A percentile compares a stretch with the other conserved stretches of the same genome.
Conservation (phyloP, 2,888 invertebrate species). For the Eupithecia centaureata region DNA sequence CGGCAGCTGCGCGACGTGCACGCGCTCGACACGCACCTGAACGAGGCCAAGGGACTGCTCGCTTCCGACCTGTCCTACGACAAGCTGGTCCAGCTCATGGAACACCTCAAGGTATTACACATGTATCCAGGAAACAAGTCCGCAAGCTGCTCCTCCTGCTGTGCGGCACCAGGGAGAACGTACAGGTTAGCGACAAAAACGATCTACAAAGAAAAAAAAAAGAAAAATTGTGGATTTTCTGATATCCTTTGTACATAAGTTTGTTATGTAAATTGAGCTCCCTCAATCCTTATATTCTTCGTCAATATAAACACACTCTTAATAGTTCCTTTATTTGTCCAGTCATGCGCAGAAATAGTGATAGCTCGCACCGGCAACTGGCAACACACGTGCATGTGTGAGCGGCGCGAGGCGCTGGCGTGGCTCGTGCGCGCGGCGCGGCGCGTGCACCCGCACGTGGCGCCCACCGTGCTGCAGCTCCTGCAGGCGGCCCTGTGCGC, state of each 20-base stretch:
- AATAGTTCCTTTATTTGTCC: background rate
- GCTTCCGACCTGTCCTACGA: slow-evolving; percentile 90
- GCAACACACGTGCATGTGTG: slow-evolving; percentile 93
- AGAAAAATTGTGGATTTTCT: too few relatives aligned
- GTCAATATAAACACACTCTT: too few relatives aligned
- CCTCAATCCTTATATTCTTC: too few relatives aligned
- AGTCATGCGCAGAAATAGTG: slow-evolving; percentile 96
- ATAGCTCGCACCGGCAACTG: slow-evolving; percentile 96
- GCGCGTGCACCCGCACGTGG: slow-evolving; percentile 94
- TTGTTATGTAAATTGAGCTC: too few relatives aligned
- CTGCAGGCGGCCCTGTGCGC: slow-evolving; percentile 94
- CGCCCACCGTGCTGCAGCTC: slow-evolving; percentile 94
- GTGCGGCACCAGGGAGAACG: background rate
- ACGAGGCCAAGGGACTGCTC: slow-evolving; percentile 83
- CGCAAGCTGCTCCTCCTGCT: too few relatives aligned
- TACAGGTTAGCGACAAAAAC: too few relatives aligned
- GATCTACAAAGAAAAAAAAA: too few relatives aligned
- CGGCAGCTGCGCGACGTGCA: slow-evolving; percentile 96
- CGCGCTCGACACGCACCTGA: slow-evolving; percentile 94
- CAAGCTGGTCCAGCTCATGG: slow-evolving; percentile 95
- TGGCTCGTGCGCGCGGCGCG: slow-evolving; percentile 94
- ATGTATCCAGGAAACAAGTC: background rate
- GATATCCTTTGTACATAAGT: too few relatives aligned
- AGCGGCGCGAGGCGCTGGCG: slow-evolving; percentile 89
- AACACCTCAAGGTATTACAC: slow-evolving; percentile 89